Evolutionary conservation across 2,888 invertebrate species (phyloP).

Genomic region (Rotaria macrura): DNA sequence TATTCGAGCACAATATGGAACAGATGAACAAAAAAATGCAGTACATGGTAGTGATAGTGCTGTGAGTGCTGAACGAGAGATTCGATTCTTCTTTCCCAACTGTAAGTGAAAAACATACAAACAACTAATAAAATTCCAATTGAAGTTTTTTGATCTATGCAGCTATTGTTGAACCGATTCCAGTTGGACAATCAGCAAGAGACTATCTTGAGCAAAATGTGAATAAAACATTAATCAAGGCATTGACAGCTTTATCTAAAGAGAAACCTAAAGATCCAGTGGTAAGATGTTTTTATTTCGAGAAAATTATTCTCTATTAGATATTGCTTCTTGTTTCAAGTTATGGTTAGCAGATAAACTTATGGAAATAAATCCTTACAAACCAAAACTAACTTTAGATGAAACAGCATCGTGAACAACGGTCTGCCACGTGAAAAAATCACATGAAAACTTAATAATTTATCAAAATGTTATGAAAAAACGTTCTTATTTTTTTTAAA

Average conservation of each 20-base stretch:
- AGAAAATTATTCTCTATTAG: not conserved
- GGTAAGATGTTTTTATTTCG: slow-evolving; percentile 38
- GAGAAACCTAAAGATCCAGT: slow-evolving; percentile 67
- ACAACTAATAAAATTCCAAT: not conserved
- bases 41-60: slow-evolving; percentile 67
- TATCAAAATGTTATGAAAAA: too few species aligned
- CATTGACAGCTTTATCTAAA: slow-evolving; percentile 58
- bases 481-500: too few species aligned
- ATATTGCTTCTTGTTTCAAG: slow-evolving; percentile 40
- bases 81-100: slow-evolving; percentile 74
- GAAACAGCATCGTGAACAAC: not conserved
- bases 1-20: slow-evolving; percentile 31
- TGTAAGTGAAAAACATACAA: slow-evolving; percentile 55
- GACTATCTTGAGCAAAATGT: slow-evolving; percentile 63
- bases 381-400: slow-evolving; percentile 49
- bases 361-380: slow-evolving; percentile 64
- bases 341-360: slow-evolving; percentile 69
- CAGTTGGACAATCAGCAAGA: slow-evolving; percentile 57
- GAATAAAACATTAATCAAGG: slow-evolving; percentile 57
- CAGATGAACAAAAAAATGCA: slow-evolving; percentile 55
- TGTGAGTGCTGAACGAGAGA: slow-evolving; percentile 63
- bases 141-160: slow-evolving; percentile 35
- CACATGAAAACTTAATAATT: too few species aligned
- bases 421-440: too few species aligned
- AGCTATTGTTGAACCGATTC: slow-evolving; percentile 68